Conservation (phyloP, 2,113 vertebrate species). For the Atractosteus spatula region DNA sequence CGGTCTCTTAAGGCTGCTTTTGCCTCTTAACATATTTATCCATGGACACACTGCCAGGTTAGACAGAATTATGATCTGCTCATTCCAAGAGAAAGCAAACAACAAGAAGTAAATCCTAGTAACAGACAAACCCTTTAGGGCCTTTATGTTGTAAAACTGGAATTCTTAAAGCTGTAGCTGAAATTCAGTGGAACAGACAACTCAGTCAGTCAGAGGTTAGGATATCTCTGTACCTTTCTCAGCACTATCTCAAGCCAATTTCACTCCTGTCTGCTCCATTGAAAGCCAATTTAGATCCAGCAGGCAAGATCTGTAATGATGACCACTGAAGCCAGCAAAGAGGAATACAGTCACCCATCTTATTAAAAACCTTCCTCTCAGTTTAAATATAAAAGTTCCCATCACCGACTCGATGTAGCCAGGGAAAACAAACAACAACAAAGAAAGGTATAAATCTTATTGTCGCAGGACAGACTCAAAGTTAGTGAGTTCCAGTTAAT, state of each 20-base stretch:
- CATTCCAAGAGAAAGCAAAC: not conserved
- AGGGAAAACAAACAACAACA: no score
- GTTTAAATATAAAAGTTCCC: not conserved
- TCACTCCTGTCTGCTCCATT: not conserved
- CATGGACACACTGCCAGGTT: not conserved
- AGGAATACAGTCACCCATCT: not conserved
- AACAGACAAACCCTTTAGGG: not conserved
- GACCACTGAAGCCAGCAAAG: not conserved
- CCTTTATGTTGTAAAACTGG: not conserved
- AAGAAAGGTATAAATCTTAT: no score
- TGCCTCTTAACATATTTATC: not conserved
- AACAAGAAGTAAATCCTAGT: not conserved
- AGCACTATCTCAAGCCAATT: not conserved
- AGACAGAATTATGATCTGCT: not conserved
- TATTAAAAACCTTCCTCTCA: not conserved
- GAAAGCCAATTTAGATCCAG: conserved; percentile 13
- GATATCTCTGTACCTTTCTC: not conserved
- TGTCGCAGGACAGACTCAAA: no score
- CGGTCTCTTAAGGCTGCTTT: no score
- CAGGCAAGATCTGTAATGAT: not conserved
- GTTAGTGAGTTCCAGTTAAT: no score
- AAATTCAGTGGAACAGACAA: no score
- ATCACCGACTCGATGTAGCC: not conserved
- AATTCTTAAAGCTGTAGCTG: no score
- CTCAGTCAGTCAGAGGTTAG: no score